These are phyloP conservation scores for Montipora capitata DNA, from an alignment of 92 coral and sea anemone genomes.

Conservation along the genomic window DNA sequence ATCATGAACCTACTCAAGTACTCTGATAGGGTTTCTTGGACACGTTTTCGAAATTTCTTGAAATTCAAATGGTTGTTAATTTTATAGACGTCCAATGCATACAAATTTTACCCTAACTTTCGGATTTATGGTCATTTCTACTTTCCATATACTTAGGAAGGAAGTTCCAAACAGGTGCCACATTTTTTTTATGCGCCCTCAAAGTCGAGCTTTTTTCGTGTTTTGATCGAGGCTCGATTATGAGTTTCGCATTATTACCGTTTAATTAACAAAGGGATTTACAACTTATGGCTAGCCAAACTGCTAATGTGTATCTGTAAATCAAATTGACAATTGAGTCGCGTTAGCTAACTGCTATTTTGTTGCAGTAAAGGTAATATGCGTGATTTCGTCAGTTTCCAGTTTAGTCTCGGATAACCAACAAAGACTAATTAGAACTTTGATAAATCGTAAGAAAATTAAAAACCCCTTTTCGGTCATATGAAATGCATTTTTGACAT, in stretches of 20 bases:
- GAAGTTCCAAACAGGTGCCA: conserved; percentile 2
- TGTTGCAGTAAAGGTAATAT: background rate
- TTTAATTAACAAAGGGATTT: background rate
- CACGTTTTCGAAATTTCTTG: background rate
- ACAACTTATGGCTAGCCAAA: background rate
- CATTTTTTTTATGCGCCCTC: background rate
- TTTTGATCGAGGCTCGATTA: background rate
- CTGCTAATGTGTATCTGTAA: background rate
- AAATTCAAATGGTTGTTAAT: background rate
- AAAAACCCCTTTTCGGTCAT: background rate
- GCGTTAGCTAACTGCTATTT: background rate
- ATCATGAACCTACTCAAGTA: no score
- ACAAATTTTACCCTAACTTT: background rate
- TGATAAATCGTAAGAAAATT: background rate
- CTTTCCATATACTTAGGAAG: background rate
- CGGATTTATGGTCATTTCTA: background rate
- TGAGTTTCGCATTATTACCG: background rate
- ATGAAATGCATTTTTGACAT: background rate
- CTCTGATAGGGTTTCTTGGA: background rate
- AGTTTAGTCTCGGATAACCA: background rate
- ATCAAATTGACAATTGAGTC: background rate
- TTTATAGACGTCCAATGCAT: background rate
- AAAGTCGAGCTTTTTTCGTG: background rate
- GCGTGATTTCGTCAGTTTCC: background rate
- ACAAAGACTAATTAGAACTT: background rate